Conservation (phyloP, 2,797 vertebrate genomes). For the Acanthurus leucopareius region DNA sequence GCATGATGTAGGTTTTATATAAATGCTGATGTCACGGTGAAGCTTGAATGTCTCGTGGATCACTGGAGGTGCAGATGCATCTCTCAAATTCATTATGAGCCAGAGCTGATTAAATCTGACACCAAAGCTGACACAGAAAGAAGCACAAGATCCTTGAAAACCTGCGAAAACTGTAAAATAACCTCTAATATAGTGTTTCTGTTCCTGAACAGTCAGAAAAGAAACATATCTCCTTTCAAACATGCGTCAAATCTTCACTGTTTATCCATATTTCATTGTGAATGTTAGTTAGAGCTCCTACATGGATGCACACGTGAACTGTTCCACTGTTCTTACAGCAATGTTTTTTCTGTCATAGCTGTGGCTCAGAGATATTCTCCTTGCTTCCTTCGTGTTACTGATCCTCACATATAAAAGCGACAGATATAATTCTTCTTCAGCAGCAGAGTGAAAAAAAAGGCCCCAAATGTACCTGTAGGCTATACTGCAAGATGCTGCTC, state of each 20-base stretch:
- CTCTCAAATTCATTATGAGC: conserved; percentile 36
- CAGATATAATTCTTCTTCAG: conserved; percentile 25
- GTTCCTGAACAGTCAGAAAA: conserved; percentile 9
- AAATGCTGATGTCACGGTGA: conserved; percentile 49
- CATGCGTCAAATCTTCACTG: too few species aligned
- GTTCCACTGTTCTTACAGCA: conserved; percentile 8
- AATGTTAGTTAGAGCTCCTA: conserved; percentile 33
- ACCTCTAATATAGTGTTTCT: background rate
- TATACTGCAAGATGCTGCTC: conserved; percentile 10
- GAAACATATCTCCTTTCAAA: background rate
- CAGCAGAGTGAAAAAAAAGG: conserved; percentile 18
- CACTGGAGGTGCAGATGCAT: background rate
- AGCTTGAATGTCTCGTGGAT: conserved; percentile 10
- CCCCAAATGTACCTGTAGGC: conserved; percentile 33
- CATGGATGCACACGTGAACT: background rate
- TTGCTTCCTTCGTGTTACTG: conserved; percentile 5
- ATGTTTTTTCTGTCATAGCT: conserved; percentile 8
- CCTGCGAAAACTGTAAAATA: conserved; percentile 3
- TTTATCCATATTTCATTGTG: background rate
- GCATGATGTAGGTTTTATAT: conserved; percentile 33
- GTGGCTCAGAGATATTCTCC: conserved; percentile 33
- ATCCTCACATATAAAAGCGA: conserved; percentile 40
- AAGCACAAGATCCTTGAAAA: background rate
- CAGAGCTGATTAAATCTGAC: conserved; percentile 44
- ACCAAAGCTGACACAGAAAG: conserved; percentile 6